Percentiles rank a stretch among this genome's conserved stretches.
phyloP scores from a whole-genome alignment of 1,140 invertebrate genomes.

The Aphidius ervi region DNA sequence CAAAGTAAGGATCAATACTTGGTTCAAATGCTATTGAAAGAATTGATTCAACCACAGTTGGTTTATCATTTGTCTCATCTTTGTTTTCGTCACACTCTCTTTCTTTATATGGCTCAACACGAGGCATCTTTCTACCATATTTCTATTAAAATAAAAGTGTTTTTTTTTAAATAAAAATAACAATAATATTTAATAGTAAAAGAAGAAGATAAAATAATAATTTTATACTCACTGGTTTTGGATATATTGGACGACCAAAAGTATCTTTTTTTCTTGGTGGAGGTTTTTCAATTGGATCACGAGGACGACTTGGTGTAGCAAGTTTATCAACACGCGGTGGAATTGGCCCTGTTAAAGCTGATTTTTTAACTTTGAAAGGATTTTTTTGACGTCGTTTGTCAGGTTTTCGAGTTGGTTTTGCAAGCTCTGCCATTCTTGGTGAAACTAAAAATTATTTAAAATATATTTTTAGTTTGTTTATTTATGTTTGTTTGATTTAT shows the following conservation, averaged over 20 bases:
- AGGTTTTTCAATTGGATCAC: conserved; percentile 22
- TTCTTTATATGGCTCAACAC: conserved; percentile 24
- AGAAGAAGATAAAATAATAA: neutral
- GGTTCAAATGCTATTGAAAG: conserved; percentile 25
- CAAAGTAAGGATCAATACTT: conserved; percentile 33
- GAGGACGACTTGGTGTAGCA: conserved; percentile 24
- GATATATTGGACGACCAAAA: conserved; percentile 28
- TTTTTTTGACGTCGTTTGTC: conserved; percentile 13
- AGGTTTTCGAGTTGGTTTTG: conserved; percentile 9
- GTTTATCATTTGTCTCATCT: conserved; percentile 5
- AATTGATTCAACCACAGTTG: conserved; percentile 11
- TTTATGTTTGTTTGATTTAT: too few relatives aligned
- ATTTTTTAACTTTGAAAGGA: conserved; percentile 26
- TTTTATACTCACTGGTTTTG: conserved; percentile 27
- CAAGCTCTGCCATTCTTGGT: conserved; percentile 17
- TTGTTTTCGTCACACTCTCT: conserved; percentile 25
- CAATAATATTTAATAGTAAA: too few relatives aligned
- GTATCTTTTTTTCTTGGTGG: conserved; percentile 29
- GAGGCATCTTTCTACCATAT: conserved; percentile 26
- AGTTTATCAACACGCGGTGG: conserved; percentile 20
- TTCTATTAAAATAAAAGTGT: conserved; percentile 17
- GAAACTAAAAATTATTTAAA: conserved; percentile 21
- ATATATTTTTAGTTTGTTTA: neutral
- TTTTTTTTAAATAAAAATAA: neutral
- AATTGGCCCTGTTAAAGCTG: conserved; percentile 22